Percentiles rank a stretch among this genome's conserved stretches.
Evolutionary conservation across 1,140 invertebrate species (phyloP).

Genomic region (Lepidurus couesii): DNA sequence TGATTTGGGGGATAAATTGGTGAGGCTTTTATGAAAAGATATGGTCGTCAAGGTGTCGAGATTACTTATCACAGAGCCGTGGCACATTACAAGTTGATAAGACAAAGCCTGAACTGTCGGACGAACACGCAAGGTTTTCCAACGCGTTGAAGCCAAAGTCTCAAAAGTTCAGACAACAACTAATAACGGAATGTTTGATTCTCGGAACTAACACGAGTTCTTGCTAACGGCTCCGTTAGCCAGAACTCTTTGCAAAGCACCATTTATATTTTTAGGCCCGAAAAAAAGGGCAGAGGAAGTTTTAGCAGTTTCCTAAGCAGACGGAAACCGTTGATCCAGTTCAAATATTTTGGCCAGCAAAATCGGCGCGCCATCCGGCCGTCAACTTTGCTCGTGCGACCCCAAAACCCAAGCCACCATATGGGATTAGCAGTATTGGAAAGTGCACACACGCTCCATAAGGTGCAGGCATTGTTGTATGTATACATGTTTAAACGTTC

Average conservation of each 20-base stretch:
- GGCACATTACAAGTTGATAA: not conserved
- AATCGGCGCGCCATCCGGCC: constrained; percentile 13
- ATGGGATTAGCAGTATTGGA: constrained; percentile 7
- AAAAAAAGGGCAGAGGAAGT: not conserved
- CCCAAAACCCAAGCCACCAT: not conserved
- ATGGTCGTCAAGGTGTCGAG: not conserved
- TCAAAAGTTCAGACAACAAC: not conserved
- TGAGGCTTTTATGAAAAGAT: not conserved
- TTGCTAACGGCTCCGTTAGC: no score
- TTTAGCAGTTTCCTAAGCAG: not conserved
- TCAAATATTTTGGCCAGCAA: constrained; percentile 10
- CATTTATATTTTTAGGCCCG: not conserved
- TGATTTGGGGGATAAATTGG: not conserved
- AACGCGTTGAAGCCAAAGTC: no score
- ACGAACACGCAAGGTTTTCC: no score
- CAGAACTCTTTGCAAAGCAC: not conserved
- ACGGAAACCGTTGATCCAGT: constrained; percentile 12
- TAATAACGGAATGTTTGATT: not conserved
- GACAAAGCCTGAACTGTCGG: not conserved
- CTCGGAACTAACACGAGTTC: not conserved
- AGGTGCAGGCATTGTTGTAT: constrained; percentile 18
- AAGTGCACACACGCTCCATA: constrained; percentile 13
- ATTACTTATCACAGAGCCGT: constrained; percentile 2
- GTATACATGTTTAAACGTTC: not conserved
- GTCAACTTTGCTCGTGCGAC: not conserved